Base-by-base conservation (phyloP, 2,888 invertebrate genomes). In the Yponomeuta plumbellus region DNA sequence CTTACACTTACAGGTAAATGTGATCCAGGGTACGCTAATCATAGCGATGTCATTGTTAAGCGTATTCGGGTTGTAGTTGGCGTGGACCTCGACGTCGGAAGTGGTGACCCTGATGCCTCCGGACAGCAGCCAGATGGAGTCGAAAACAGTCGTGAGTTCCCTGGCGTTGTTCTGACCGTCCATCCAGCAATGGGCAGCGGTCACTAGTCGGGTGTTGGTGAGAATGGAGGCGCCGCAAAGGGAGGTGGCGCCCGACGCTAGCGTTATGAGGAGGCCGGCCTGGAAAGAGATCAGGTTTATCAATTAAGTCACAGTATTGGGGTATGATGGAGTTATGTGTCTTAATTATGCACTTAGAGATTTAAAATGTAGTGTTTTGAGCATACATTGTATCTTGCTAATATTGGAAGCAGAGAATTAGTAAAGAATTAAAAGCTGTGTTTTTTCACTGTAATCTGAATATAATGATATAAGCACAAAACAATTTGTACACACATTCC, bases 171-270 rank as follows among this genome's bases (percentile, higher is more conserved):
- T 39, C 6, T 22, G 23, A 17, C 67, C 66, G 23, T 67, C 65
- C 17, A 34, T 61, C 68, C 68, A 68, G 66, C 68, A 68, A 40
- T 68, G 68, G 52, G 66, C 68, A 34, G 68, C 68, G 17, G 68
- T 68, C n/a, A 67, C 58, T 10, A 58, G 22, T 3, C 68, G 65
- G 11, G 66, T 69, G 73, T 75, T 75, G 61, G 72, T 64, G 40
- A 81, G 20, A 0, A 80, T 70, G 0, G 78, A 73, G 1, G 76
- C 72, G 0, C 78, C 79, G 68, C 80, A 80, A 26, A 78, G 75
- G 0, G 80, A 78, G 56, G 71, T 71, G 1, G 39, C 59, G 6
- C 76, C 77, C 23, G 13, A 68, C 4, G 69, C 68, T 26, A 79
- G 66, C 0, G 70, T 66, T 61, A 79, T 74, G 8, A 78, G 68